Evolutionary conservation across 2,113 vertebrate species (phyloP).

Genomic region (Uropsilus gracilis): DNA sequence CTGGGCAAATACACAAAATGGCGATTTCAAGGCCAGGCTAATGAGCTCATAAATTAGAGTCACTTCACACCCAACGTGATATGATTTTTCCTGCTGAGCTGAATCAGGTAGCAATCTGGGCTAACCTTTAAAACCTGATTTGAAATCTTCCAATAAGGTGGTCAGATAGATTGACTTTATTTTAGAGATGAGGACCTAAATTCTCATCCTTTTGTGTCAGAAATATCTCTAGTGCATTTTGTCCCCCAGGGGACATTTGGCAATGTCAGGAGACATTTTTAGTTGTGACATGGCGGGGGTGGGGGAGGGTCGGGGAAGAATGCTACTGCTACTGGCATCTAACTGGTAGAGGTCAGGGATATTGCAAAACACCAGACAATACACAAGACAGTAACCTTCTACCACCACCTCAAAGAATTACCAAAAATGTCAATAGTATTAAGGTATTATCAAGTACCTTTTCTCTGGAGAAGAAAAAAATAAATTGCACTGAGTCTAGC

Average conservation of each 20-base stretch:
- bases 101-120: slow-evolving; percentile 74
- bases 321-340: neutral
- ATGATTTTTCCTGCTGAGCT: slow-evolving; percentile 74
- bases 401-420: neutral
- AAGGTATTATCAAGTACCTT: neutral
- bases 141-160: slow-evolving; percentile 58
- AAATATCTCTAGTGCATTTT: slow-evolving; percentile 53
- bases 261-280: neutral
- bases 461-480: neutral
- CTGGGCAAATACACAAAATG: slow-evolving; percentile 57
- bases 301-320: rapidly evolving
- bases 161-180: slow-evolving; percentile 31
- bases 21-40: slow-evolving; percentile 71
- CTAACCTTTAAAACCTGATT: slow-evolving; percentile 78
- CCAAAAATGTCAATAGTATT: neutral
- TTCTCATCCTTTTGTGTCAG: slow-evolving; percentile 29
- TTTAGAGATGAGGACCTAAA: neutral
- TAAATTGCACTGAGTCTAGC: neutral
- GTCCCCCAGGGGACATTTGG: neutral
- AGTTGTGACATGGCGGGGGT: neutral
- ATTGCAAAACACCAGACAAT: neutral
- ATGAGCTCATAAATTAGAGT: slow-evolving; percentile 81
- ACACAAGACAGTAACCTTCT: neutral
- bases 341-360: neutral
- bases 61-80: slow-evolving; percentile 70